Evolutionary conservation across 2,888 invertebrate species (phyloP), one percentile per base, ranked within the genome.

Genomic region (Trisateles emortualis): DNA sequence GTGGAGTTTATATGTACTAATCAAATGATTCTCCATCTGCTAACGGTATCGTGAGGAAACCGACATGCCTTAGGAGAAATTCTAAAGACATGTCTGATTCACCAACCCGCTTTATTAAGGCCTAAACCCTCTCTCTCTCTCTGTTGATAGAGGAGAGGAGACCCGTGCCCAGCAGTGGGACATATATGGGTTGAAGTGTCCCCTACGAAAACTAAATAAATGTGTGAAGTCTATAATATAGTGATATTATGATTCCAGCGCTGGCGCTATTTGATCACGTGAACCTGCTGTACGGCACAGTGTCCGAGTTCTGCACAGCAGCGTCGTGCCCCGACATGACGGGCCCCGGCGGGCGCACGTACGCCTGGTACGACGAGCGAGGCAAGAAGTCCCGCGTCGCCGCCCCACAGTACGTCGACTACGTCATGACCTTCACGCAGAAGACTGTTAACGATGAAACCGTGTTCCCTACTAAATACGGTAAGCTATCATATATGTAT

Each of bases 221-320:
- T n/a, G 19, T 19, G 5, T 5, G 19, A 19, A 19, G 19, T 19
- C 19, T 19, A 5, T 3, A 19, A 19, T 5, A n/a, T n/a, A n/a
- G n/a, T n/a, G n/a, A n/a, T 26, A 8, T 26, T 6, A 26, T 26
- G 26, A 48, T 94, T 95, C 33, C 93, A 97, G 97, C 98, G 68
- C 95, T 99, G 93, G 98, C 98, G 94, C 97, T 99, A 87, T 99
- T 99, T 93, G 99, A 99, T 92, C 99, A 99, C 93, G 98, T 99
- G 81, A 99, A 99, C 94, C 95, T 99, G 93, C 95, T 99, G 84
- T 99, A 99, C 94, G 99, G 99, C 89, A 97, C 98, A 74, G 96
- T 99, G 93, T 98, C 99, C 79, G 99, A 99, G 95, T 99, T 98
- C 95, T 99, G 99, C 95, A 98, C 98, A 83, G 96, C 97, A 90